A percentile compares a stretch with the other conserved stretches of the same genome.
phyloP scores from a whole-genome alignment of 1,140 invertebrate species.

The Cotesia vestalis region DNA sequence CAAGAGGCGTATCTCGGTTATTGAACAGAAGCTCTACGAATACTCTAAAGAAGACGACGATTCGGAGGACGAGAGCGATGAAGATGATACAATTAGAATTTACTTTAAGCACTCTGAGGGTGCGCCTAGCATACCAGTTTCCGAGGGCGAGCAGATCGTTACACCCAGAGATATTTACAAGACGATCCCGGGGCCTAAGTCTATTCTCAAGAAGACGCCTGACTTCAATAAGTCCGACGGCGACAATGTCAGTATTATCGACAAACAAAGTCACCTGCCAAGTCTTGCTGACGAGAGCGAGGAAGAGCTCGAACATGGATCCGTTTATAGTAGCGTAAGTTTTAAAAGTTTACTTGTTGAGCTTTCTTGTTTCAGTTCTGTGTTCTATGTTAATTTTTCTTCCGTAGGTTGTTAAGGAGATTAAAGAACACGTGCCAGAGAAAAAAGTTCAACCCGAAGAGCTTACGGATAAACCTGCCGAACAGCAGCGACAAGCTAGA shows the following conservation, averaged over 20 bases:
- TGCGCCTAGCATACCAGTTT: constrained; percentile 12
- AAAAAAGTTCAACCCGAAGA: not conserved
- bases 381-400: not conserved
- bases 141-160: constrained; percentile 38
- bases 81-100: constrained; percentile 47
- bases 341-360: not conserved
- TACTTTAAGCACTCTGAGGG: constrained; percentile 50
- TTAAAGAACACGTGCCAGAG: constrained; percentile 35
- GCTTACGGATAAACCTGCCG: not conserved
- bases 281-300: constrained; percentile 39
- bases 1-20: constrained; percentile 33
- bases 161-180: constrained; percentile 54
- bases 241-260: constrained; percentile 33
- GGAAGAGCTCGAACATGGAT: constrained; percentile 16
- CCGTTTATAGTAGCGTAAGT: constrained; percentile 43
- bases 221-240: not conserved
- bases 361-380: not conserved
- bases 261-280: constrained; percentile 22
- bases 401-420: constrained; percentile 44
- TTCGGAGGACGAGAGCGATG: constrained; percentile 30
- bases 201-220: constrained; percentile 53
- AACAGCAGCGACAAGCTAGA: constrained; percentile 30
- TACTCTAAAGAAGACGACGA: constrained; percentile 33
- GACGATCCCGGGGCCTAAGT: constrained; percentile 49
- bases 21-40: constrained; percentile 31